phyloP scores from a whole-genome alignment of 2,888 invertebrate genomes.

The Hymenopus coronatus region DNA sequence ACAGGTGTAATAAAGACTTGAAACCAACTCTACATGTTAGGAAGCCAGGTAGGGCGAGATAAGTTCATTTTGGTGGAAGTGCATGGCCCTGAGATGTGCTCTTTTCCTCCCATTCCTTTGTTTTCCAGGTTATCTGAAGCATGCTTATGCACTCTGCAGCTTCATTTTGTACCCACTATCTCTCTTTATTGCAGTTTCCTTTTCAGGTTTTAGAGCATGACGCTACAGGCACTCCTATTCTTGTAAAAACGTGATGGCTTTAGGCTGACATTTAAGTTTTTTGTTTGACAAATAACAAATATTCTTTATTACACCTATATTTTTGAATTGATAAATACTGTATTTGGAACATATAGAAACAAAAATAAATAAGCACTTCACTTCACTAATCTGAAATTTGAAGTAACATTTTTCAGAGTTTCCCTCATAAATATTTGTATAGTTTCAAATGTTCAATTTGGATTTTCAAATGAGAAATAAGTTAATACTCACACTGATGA shows the following conservation, averaged over 20 bases:
- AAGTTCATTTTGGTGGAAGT: constrained; percentile 21
- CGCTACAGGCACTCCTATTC: background rate
- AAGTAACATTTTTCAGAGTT: no score
- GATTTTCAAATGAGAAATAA: no score
- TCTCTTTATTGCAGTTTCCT: background rate
- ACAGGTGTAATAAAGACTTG: constrained; percentile 72
- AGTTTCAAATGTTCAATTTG: no score
- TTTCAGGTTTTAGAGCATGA: background rate
- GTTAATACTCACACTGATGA: no score
- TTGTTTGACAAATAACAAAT: background rate
- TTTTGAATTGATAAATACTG: background rate
- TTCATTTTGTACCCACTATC: background rate
- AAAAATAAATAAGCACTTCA: background rate
- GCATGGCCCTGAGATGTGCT: constrained; percentile 11
- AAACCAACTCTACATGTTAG: constrained; percentile 64
- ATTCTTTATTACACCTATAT: background rate
- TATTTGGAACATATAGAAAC: background rate
- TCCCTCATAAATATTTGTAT: no score
- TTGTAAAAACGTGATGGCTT: background rate
- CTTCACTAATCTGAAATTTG: background rate
- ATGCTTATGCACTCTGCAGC: background rate
- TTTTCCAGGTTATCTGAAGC: constrained; percentile 14
- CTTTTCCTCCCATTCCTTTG: background rate
- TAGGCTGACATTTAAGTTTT: background rate
- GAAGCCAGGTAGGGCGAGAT: constrained; percentile 59